Percentiles rank a stretch among this genome's conserved stretches.
phyloP scores from a whole-genome alignment of 2,113 vertebrate species.

The Seriola rivoliana region DNA sequence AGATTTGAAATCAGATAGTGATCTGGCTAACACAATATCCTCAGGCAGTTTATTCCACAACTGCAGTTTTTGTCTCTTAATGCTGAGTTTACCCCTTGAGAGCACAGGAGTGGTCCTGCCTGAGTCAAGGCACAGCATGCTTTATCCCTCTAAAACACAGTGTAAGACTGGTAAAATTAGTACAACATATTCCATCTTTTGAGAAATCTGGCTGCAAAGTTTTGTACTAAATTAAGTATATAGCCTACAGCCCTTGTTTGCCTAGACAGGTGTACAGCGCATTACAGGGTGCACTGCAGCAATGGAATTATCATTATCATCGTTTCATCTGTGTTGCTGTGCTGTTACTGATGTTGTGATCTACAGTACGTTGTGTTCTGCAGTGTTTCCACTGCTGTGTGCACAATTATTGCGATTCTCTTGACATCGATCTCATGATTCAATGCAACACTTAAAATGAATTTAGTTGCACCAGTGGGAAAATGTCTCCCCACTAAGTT shows the following conservation, averaged over 20 bases:
- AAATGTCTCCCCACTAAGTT: no score
- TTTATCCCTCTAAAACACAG: not conserved
- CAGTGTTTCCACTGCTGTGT: not conserved
- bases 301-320: not conserved
- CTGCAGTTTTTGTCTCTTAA: not conserved
- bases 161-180: not conserved
- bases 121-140: not conserved
- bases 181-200: not conserved
- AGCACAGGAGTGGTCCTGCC: not conserved
- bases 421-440: not conserved
- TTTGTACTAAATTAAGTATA: not conserved
- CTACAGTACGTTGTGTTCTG: not conserved
- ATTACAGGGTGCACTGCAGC: no score
- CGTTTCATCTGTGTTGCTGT: not conserved
- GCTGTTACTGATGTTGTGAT: not conserved
- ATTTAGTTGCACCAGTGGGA: no score
- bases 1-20: slow-evolving; percentile 1
- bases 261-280: no score
- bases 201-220: not conserved
- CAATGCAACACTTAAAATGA: not conserved
- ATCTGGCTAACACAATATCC: not conserved
- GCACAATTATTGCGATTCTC: not conserved
- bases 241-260: not conserved
- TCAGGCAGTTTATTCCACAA: not conserved
- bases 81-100: not conserved